These are phyloP conservation scores for Leistus spinibarbis DNA, from an alignment of 2,888 invertebrate species.

Conservation along the genomic window DNA sequence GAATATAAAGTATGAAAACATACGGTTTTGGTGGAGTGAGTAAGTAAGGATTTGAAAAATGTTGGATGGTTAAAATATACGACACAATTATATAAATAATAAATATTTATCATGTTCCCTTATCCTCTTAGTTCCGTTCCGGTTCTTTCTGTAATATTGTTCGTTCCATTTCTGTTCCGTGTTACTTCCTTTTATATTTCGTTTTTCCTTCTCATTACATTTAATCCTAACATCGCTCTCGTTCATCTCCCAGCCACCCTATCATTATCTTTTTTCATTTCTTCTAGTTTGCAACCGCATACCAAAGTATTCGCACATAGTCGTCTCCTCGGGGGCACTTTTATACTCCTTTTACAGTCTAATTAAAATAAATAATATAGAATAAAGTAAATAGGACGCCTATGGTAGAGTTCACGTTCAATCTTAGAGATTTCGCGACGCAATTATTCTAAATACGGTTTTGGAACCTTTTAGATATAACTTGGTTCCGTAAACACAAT, in stretches of 20 bases:
- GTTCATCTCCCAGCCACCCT: conserved; percentile 36
- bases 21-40: no score
- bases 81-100: conserved; percentile 53
- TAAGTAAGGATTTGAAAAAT: no score
- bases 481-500: conserved; percentile 59
- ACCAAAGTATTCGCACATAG: not conserved
- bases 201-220: conserved; percentile 50
- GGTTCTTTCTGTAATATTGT: conserved; percentile 53
- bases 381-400: no score
- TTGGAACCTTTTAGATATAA: conserved; percentile 59
- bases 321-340: not conserved
- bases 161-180: conserved; percentile 53
- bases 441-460: conserved; percentile 60
- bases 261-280: conserved; percentile 38
- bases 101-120: conserved; percentile 55
- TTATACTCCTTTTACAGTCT: no score
- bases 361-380: no score
- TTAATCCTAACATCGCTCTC: conserved; percentile 47
- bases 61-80: not conserved
- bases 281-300: not conserved
- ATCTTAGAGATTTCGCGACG: conserved; percentile 51
- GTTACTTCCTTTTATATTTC: conserved; percentile 52
- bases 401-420: conserved; percentile 48
- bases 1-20: no score
- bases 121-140: conserved; percentile 55